Evolutionary conservation across 2,113 vertebrate genomes (phyloP), one percentile per base, ranked within the genome.

Genomic region (Pangasianodon hypophthalmus): DNA sequence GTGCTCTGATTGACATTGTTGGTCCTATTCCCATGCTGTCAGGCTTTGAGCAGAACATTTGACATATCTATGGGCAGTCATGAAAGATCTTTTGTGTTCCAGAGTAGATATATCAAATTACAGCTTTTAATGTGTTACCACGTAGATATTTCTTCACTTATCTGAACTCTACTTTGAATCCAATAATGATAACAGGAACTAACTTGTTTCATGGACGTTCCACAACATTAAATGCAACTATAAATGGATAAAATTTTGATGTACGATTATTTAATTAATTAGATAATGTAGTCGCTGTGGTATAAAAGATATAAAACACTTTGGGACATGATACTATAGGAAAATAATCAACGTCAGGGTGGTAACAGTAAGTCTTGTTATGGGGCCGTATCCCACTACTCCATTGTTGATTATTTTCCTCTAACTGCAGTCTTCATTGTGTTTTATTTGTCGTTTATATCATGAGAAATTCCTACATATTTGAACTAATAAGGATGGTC

Each of bases 81-180:
- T 84, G 48, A 84, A 62, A 41, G 58, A 87, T 89, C 73, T 58
- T 56, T 48, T 54, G n/a, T 71, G 48, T 73, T 73, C 10, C 21
- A 77, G n/a, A 71, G 18, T 44, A 50, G n/a, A 80, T 60, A 44
- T 83, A 81, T 86, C 50, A 86, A 21, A 19, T 86, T 71, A 56
- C 73, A 50, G 60, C n/a, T 71, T 48, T 88, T 81, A 90, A 52
- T 80, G 16, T 64, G 16, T 64, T 69, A 50, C 79, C 26, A 48
- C 81, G 18, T 19, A 46, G 81, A 88, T 54, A 48, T 90, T 87
- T 83, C 52, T 41, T 73, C 7, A 83, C 32, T 32, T 58, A 18
- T 60, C 8, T 79, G 26, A 71, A 32, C 80, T 37, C n/a, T 41
- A 26, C 32, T 56, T 54, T 32, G 7, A 52, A 19, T 58, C 19